Evolutionary conservation across 2,797 vertebrate species (phyloP), one percentile per base, ranked within the genome.

Genomic region (Fistularia commersonii): DNA sequence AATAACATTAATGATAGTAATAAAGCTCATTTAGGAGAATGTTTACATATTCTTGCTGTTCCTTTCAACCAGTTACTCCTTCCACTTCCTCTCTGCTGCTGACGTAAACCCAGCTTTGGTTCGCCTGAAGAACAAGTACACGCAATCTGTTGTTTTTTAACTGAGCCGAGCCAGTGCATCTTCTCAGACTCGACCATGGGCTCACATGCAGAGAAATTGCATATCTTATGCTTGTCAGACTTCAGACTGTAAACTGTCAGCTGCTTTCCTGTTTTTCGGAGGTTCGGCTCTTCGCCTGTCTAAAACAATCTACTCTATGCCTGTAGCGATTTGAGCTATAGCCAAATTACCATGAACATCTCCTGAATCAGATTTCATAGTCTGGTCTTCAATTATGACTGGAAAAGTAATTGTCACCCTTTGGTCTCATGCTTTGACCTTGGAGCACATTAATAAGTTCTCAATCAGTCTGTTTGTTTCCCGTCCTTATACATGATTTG

Each of bases 201-300:
- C 23, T 23, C 23, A 23, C 23, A 23, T 23, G 23, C 23, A 23
- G 23, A 23, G 23, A 23, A 23, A 23, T 23, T 23, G 23, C 23
- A 23, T 23, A 23, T 23, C 2, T 23, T 23, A 23, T 23, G 23
- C 23, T 8, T 34, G 46, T 36, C 44, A 14, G 10, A 59, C 23
- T 36, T 48, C 36, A 50, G 38, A 34, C 32, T 53, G 47, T 37
- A 8, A 34, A 11, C 34, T 41, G 58, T 62, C 51, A 62, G 40
- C 54, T 50, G 48, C n/a, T 67, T 47, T 53, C 15, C 41, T 43
- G 10, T 39, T 50, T 49, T 37, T 10, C 12, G 32, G 44, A 48
- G 8, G 36, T 51, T 42, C 32, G 41, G 48, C 38, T 48, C 15
- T 52, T 51, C 54, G 14, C 35, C 51, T 13, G 48, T 48, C 43